Evolutionary conservation across 1,140 invertebrate genomes (phyloP).

Genomic region (Dolichoris vasculosae): DNA sequence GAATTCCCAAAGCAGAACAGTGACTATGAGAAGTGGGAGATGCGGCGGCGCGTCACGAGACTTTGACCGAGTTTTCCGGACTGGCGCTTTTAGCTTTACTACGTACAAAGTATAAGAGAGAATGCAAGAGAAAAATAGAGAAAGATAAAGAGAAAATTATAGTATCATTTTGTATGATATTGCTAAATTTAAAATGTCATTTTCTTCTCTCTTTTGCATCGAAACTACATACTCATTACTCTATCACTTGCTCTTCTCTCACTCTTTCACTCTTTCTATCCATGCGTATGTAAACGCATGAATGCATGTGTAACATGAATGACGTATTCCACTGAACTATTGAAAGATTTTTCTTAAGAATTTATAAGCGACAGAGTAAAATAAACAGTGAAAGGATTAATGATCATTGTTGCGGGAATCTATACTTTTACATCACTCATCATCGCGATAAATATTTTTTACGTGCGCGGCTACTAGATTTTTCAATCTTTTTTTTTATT

Average conservation of each 20-base stretch:
- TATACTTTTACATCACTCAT: neutral
- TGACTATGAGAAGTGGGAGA: conserved; percentile 54
- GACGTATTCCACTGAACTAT: neutral
- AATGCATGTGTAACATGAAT: neutral
- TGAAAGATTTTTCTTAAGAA: conserved; percentile 20
- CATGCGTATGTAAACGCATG: no score
- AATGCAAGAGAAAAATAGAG: conserved; percentile 9
- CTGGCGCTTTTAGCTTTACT: conserved; percentile 5
- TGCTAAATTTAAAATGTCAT: conserved; percentile 10
- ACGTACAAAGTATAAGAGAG: neutral
- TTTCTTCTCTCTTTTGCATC: conserved; percentile 21
- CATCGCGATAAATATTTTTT: neutral
- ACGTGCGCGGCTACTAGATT: neutral
- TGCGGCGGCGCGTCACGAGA: conserved; percentile 63
- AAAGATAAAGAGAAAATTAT: neutral
- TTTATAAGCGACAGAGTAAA: neutral
- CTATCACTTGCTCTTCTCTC: no score
- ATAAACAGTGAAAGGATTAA: conserved; percentile 37
- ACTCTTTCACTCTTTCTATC: no score
- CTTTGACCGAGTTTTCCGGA: conserved; percentile 69
- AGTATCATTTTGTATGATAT: conserved; percentile 32
- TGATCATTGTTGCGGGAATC: neutral
- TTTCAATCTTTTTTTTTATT: neutral
- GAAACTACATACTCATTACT: conserved; percentile 8
- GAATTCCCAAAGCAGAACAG: neutral